Base-by-base conservation (phyloP, 2,113 vertebrate species). In the Pontoporia blainvillei region DNA sequence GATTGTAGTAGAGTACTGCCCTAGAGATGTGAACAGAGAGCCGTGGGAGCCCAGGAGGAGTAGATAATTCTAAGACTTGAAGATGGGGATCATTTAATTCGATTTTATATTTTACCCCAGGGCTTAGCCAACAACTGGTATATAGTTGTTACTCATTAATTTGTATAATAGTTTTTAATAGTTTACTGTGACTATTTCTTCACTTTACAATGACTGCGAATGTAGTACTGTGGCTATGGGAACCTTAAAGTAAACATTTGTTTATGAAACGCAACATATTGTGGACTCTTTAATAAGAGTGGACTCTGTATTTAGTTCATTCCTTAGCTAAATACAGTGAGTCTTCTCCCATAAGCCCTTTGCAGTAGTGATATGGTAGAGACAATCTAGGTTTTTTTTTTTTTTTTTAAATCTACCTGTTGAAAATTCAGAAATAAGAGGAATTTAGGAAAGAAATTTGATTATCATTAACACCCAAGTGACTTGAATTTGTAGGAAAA, bases 391-490 rank as follows among this genome's bases (percentile, higher is more conserved):
- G 54, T 10, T 27, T 17, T 36, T 52, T 27, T 49, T 27, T 49
- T n/a, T 29, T 41, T 64, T 46, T n/a, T 21, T 31, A n/a, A 36
- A 64, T n/a, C 49, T 54, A 39, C 10, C 29, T 92, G 44, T 79
- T 86, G 44, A 64, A 44, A 69, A 94, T 69, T 89, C 25, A 86
- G 34, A 93, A 82, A 41, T 31, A 73, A 90, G 17, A 67, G 34
- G 27, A 73, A 73, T 87, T 97, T 94, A 73, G n/a, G 9, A 49
- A 81, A 87, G 20, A 86, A 10, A 94, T 10, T 94, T 84, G 73
- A 39, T 97, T 92, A 21, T 87, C 54, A 59, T 67, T 87, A 64
- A 94, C 93, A 96, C 39, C 20, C 44, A 73, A 67, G 59, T 31
- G 8, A 72, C 34, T 46, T 86, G 46, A 89, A 54, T 83, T 93